Evolutionary conservation across 2,113 vertebrate species (phyloP).

Genomic region (Amblyornis subalaris): DNA sequence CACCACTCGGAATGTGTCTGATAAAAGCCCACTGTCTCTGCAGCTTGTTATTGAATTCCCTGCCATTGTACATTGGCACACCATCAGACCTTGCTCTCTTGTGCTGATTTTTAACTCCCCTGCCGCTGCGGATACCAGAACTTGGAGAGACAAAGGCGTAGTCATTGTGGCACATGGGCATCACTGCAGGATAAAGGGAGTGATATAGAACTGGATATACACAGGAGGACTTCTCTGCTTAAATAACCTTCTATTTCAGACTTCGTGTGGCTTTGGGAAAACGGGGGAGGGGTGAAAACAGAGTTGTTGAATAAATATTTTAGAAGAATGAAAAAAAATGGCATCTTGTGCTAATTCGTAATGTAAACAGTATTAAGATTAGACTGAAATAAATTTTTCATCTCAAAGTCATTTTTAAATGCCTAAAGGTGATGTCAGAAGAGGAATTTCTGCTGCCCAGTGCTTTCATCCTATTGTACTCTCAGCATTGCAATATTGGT

Average conservation of each 20-base stretch:
- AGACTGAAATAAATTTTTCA: not conserved
- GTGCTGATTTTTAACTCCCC: conserved; percentile 47
- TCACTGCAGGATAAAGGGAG: not conserved
- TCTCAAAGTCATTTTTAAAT: not conserved
- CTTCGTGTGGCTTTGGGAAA: not conserved
- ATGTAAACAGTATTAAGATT: not conserved
- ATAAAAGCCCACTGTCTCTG: conserved; percentile 70
- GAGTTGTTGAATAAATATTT: not conserved
- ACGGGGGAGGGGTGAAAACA: not conserved
- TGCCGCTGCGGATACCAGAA: conserved; percentile 12
- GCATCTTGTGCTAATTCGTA: not conserved
- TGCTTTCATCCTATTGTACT: not conserved
- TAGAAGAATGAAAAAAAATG: not conserved
- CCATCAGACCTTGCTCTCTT: conserved; percentile 48
- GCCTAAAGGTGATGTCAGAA: not conserved
- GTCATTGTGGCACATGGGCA: conserved; percentile 34
- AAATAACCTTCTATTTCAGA: not conserved
- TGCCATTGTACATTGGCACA: conserved; percentile 57
- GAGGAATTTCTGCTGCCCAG: not conserved
- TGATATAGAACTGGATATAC: not conserved
- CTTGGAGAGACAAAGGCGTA: conserved; percentile 51
- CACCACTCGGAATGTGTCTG: conserved; percentile 61
- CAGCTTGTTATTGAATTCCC: conserved; percentile 66
- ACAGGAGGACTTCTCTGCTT: not conserved
- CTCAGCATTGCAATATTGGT: not conserved